A percentile compares a stretch with the other conserved stretches of the same genome.
phyloP scores from a whole-genome alignment of 2,888 invertebrate species.

The Pardosa pseudoannulata region DNA sequence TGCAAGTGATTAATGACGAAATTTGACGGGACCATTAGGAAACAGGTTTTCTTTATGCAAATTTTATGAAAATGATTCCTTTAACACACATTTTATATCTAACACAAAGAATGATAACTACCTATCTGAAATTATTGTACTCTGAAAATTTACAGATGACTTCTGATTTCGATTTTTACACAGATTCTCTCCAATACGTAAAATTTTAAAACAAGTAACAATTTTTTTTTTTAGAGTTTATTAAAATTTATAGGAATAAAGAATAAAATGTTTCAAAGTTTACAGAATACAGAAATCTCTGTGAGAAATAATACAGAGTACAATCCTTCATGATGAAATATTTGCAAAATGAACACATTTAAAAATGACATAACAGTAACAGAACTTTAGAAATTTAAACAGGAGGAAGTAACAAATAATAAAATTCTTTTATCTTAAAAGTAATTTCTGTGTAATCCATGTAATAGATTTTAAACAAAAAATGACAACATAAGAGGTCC shows the following conservation, averaged over 20 bases:
- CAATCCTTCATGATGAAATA: conserved; percentile 25
- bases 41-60: no score
- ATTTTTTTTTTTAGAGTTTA: no score
- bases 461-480: conserved; percentile 34
- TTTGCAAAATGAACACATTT: conserved; percentile 28
- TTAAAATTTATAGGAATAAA: no score
- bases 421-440: conserved; percentile 39
- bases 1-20: background rate
- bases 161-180: no score
- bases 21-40: conserved; percentile 2
- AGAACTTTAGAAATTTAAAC: conserved; percentile 22
- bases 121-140: background rate
- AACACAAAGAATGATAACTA: background rate
- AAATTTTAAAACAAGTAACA: no score
- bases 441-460: conserved; percentile 13
- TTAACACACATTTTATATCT: conserved; percentile 7
- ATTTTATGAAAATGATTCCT: background rate
- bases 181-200: no score
- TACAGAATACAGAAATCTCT: no score
- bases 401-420: conserved; percentile 52
- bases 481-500: conserved; percentile 46
- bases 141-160: background rate
- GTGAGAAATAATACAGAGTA: no score
- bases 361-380: conserved; percentile 39
- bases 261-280: no score